Conservation (phyloP, 1,140 invertebrate genomes). For the Meteorus sp. region DNA sequence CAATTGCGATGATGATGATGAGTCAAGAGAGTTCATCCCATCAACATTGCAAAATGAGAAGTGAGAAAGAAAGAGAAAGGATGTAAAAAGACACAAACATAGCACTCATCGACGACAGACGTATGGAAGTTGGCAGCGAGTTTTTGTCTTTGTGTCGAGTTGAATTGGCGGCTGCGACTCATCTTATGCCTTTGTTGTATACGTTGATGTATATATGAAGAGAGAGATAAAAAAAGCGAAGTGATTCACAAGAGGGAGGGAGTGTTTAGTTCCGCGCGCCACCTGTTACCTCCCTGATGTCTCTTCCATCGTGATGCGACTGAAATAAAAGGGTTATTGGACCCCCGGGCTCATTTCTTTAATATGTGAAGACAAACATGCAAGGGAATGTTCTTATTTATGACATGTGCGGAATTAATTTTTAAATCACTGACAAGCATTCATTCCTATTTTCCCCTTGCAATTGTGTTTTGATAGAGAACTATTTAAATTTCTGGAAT, state of each 20-base stretch:
- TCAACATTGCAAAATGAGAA: too few relatives aligned
- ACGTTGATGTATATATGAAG: not conserved
- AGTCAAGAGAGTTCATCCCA: not conserved
- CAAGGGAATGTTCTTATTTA: too few relatives aligned
- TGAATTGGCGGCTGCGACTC: not conserved
- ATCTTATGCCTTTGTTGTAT: too few relatives aligned
- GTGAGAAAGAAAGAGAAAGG: conserved; percentile 25
- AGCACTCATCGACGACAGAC: conserved; percentile 34
- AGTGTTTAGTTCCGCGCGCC: conserved; percentile 53
- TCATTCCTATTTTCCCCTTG: too few relatives aligned
- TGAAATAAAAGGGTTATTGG: conserved; percentile 5
- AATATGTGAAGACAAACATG: too few relatives aligned
- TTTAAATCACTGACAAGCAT: too few relatives aligned
- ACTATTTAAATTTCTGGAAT: too few relatives aligned
- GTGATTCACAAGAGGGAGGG: conserved; percentile 28
- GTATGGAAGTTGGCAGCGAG: conserved; percentile 48
- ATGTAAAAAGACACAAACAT: conserved; percentile 31
- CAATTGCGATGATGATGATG: conserved; percentile 16
- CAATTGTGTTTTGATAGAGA: too few relatives aligned
- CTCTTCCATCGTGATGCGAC: conserved; percentile 24
- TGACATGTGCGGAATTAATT: too few relatives aligned
- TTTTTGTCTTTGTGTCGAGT: conserved; percentile 41
- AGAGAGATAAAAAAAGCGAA: conserved; percentile 19
- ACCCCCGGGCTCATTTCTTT: not conserved
- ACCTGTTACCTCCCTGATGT: conserved; percentile 50